Conservation (phyloP, 1,140 invertebrate species). For the Paracyclopina nana region DNA sequence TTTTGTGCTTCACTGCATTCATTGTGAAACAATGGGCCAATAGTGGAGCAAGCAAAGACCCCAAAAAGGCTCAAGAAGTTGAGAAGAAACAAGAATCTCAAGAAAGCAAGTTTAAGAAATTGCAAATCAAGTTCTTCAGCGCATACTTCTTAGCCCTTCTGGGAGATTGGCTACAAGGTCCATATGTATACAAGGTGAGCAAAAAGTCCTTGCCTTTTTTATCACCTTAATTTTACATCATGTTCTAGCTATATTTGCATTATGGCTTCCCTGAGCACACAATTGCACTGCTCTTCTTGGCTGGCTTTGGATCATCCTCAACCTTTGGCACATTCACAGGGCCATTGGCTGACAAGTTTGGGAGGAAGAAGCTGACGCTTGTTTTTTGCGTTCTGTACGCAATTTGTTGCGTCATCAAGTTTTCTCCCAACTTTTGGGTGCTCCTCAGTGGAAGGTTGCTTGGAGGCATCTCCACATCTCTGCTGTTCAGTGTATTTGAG, state of each 20-base stretch:
- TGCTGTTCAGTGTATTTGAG: slow-evolving; percentile 48
- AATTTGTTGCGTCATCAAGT: slow-evolving; percentile 38
- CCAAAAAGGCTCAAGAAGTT: too few relatives aligned
- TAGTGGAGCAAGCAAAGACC: too few relatives aligned
- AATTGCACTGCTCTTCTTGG: slow-evolving; percentile 42
- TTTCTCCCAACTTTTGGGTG: slow-evolving; percentile 27
- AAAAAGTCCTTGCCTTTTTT: too few relatives aligned
- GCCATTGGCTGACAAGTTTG: slow-evolving; percentile 39
- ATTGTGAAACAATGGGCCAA: too few relatives aligned
- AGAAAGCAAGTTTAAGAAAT: neutral
- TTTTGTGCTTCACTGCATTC: too few relatives aligned
- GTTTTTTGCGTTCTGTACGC: slow-evolving; percentile 40
- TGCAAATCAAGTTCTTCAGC: neutral
- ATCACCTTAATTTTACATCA: too few relatives aligned
- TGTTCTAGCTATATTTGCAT: slow-evolving; percentile 40
- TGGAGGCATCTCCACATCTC: slow-evolving; percentile 45
- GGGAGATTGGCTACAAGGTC: neutral
- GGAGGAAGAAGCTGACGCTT: slow-evolving; percentile 29
- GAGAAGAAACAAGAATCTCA: too few relatives aligned
- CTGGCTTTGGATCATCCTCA: slow-evolving; percentile 43
- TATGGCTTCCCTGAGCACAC: slow-evolving; percentile 40
- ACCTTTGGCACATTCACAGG: slow-evolving; percentile 41
- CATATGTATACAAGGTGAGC: slow-evolving; percentile 1
- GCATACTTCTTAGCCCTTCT: neutral
- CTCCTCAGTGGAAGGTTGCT: slow-evolving; percentile 35